Base-by-base conservation (phyloP, 2,797 vertebrate species). In the Pseudomugil tenellus region DNA sequence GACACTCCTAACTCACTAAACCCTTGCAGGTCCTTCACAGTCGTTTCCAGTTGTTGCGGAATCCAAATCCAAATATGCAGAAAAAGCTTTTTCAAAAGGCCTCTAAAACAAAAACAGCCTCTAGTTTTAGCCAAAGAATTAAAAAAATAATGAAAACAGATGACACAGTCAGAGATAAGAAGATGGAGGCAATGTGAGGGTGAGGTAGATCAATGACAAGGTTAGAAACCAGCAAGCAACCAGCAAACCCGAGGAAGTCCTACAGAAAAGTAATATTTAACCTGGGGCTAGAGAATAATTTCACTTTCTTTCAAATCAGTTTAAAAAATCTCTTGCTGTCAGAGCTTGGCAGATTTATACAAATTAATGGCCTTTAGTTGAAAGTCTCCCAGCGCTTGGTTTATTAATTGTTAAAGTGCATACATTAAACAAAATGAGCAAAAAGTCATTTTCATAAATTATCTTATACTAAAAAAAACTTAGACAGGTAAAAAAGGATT, bases 331-430 rank as follows among this genome's bases (percentile, higher is more conserved):
- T 91, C 88, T 91, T 73, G 85, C 90, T 93, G 94, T 94, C 94
- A 93, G 87, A 80, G 88, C 86, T 58, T 64, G 76, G 92, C 92
- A 94, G 93, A 93, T 94, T 94, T 93, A 94, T 93, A 94, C 93
- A 94, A 94, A 94, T 94, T 91, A 95, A 94, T 94, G 93, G 93
- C 92, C 93, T 93, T 94, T 94, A 93, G 92, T 94, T 87, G 87
- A 94, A 94, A 92, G 93, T 94, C 92, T 93, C 91, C 90, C 83
- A 89, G 91, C 84, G 72, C 92, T 90, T 87, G 90, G 92, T 92
- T 94, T 94, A 94, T 95, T 94, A 95, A 95, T 95, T 94, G 94
- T 93, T 94, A 94, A 94, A 95, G 92, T 93, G 94, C 93, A 94
- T 95, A 94, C 91, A 94, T 94, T 94, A 94, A 94, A 94, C 92